Base-by-base conservation (phyloP, 2,113 vertebrate genomes). In the Sialia sialis region DNA sequence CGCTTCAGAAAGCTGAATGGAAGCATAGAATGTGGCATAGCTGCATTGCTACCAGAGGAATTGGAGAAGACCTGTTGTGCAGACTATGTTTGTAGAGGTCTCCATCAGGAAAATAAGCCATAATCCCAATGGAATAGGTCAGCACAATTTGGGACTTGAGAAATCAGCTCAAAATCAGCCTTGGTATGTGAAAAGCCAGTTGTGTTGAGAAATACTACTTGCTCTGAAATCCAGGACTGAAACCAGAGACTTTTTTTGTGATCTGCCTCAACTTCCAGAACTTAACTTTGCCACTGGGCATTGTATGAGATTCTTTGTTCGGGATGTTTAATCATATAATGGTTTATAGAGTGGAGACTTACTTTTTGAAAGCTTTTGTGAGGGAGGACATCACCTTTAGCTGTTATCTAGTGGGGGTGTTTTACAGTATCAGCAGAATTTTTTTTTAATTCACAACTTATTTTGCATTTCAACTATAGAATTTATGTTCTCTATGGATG, bases 391-490 rank as follows among this genome's bases (percentile, higher is more conserved):
- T 77, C 51, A 64, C 67, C 90, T 78, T 87, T 58, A 74, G 77
- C 52, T 92, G 55, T 52, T 3, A 7, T 32, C 20, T 60, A 14
- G 36, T 27, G 38, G 10, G 7, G 5, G 0, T 1, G 39, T 67
- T 92, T 36, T 38, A 34, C 27, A 29, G 16, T 82, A 87, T 74
- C 83, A 91, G 48, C 81, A 66, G 8, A 39, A 6, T 64, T 90
- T 81, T 64, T 74, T 68, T 51, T 17, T 56, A 80, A 67, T 80
- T 49, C 36, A 23, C 23, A 91, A 79, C 39, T 81, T 48, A 90
- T 70, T 93, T 90, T 96, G 56, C 52, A 62, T 92, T 96, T 91
- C 66, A 78, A 1, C 63, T 90, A 7, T 52, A 59, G 58, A 72
- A 60, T 83, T 59, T 92, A 1, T 78, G 49, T 73, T 87, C 89